Evolutionary conservation across 2,888 invertebrate species (phyloP), one percentile per base, ranked within the genome.

Genomic region (Acrocyrtus sp.): DNA sequence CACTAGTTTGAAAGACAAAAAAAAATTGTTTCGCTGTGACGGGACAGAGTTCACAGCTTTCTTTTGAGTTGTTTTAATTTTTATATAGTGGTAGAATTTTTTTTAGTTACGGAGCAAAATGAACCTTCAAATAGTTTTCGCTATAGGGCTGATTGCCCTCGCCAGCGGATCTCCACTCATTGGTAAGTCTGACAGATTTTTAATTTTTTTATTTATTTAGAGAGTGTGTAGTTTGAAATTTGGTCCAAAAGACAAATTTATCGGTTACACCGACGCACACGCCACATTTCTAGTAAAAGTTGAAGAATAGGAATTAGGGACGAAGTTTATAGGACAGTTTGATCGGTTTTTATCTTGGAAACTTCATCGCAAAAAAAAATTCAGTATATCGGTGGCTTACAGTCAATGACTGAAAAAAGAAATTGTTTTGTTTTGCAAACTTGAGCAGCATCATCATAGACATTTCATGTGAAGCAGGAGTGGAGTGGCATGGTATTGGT

Each of bases 131-230:
- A 65, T 65, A 47, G 47, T 67, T 58, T 34, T 67, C 12, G 67
- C 39, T 17, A 19, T 58, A 29, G 67, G 67, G 58, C 34, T 67
- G 21, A 26, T 67, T 57, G 67, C 57, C 48, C 48, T 67, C 48
- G 67, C 67, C 50, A 58, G 67, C 50, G 67, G 57, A 27, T 58
- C 67, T 24, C 67, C 67, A 26, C 67, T 67, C 50, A 50, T 57
- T 22, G 67, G 67, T 67, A 67, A 67, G 67, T 67, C n/a, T 8
- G 4, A 39, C 17, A 57, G 57, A 22, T 27, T 34, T 50, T 50
- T 50, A 41, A 17, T 2, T 5, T 27, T 19, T 22, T 26, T 27
- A 43, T 19, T n/a, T 10, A 17, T 41, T 41, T 27, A 19, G 53
- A 41, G 27, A 58, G 22, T 43, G n/a, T 47, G 26, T 26, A 43